Percentiles rank a stretch among this genome's conserved stretches.
phyloP scores from a whole-genome alignment of 2,888 invertebrate genomes.

The Drosophila borborema region DNA sequence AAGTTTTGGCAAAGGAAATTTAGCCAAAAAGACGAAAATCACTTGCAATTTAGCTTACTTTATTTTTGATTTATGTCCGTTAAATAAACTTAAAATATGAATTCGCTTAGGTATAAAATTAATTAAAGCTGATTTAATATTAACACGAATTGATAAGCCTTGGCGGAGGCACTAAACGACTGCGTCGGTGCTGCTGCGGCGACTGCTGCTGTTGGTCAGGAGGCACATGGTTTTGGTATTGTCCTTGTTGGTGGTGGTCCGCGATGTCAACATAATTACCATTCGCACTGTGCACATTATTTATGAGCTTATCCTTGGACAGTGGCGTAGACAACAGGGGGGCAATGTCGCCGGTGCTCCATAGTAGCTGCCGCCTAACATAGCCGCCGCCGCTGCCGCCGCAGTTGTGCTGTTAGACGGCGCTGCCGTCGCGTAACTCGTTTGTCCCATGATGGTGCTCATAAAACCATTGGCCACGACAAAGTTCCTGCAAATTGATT shows the following conservation, averaged over 20 bases:
- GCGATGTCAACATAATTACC: conserved; percentile 74
- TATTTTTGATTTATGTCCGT: conserved; percentile 19
- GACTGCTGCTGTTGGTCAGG: conserved; percentile 39
- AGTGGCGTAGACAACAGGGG: conserved; percentile 73
- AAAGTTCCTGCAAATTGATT: conserved; percentile 86
- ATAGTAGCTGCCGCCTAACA: conserved; percentile 59
- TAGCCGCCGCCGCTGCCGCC: conserved; percentile 29
- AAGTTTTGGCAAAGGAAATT: background rate
- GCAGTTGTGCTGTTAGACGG: conserved; percentile 27
- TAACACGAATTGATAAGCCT: conserved; percentile 81
- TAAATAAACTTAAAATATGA: conserved; percentile 8
- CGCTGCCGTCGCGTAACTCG: conserved; percentile 76
- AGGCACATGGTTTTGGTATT: conserved; percentile 19
- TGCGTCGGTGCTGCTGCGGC: conserved; percentile 43
- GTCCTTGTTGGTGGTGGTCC: conserved; percentile 42
- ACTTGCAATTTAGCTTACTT: conserved; percentile 10
- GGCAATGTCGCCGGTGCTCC: conserved; percentile 85
- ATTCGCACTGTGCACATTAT: conserved; percentile 53
- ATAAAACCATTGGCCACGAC: conserved; percentile 88
- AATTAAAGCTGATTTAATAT: conserved; percentile 62
- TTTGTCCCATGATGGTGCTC: conserved; percentile 85
- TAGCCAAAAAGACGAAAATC: background rate
- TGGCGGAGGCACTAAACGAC: conserved; percentile 49
- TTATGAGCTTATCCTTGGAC: conserved; percentile 56
- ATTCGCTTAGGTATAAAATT: conserved; percentile 20